These are phyloP conservation scores for Athripsodes cinereus DNA, from an alignment of 2,888 invertebrate genomes.

Conservation along the genomic window DNA sequence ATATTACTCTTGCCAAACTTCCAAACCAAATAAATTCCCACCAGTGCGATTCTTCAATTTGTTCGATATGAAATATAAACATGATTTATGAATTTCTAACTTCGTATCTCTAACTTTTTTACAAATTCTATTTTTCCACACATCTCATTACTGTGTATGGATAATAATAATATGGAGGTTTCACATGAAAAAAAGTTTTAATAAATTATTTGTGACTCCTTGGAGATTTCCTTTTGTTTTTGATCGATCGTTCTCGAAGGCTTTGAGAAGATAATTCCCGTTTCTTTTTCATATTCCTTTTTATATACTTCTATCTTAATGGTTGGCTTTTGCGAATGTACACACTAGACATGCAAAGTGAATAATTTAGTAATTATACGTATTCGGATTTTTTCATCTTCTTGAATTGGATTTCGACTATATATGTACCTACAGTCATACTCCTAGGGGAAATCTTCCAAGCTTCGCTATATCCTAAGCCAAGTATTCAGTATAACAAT, in stretches of 20 bases:
- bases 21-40: not conserved
- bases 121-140: too few species aligned
- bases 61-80: not conserved
- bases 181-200: not conserved
- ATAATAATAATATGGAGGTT: not conserved
- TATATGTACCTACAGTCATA: not conserved
- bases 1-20: not conserved
- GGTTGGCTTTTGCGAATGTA: not conserved
- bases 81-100: not conserved
- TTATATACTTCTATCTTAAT: not conserved
- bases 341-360: not conserved
- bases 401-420: not conserved
- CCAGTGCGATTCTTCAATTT: not conserved
- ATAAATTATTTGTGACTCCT: slow-evolving; percentile 1
- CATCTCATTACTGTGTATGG: not conserved
- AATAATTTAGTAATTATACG: not conserved
- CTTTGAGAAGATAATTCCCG: not conserved
- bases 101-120: not conserved
- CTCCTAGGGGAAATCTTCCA: not conserved
- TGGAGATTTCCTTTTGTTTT: not conserved
- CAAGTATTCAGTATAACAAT: too few species aligned
- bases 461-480: not conserved
- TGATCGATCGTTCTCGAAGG: not conserved
- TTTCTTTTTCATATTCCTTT: not conserved
- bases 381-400: not conserved